A percentile compares a stretch with the other conserved stretches of the same genome.
phyloP scores from a whole-genome alignment of 2,113 vertebrate genomes.

The Cricetomys ansorgei region DNA sequence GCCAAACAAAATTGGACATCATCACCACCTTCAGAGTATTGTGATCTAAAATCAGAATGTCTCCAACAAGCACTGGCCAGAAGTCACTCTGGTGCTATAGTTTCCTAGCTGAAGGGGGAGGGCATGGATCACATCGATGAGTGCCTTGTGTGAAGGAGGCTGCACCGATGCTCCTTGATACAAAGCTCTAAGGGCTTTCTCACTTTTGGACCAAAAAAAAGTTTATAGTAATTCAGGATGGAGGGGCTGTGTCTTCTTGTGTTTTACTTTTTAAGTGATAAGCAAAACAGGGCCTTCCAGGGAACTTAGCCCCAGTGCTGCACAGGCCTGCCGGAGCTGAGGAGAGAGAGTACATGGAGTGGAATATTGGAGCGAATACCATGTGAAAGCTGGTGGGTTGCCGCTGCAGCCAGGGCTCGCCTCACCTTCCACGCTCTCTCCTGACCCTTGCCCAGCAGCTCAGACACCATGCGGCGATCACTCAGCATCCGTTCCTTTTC shows the following conservation, averaged over 20 bases:
- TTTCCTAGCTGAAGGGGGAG: background rate
- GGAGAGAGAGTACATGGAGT: accelerated
- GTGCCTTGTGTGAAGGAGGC: background rate
- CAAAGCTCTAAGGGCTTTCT: background rate
- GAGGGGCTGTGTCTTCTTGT: background rate
- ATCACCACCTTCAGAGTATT: background rate
- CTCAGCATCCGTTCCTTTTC: background rate
- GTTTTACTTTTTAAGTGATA: background rate
- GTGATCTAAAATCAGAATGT: background rate
- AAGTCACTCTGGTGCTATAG: background rate
- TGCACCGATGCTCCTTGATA: background rate
- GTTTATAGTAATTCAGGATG: background rate
- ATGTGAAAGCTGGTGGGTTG: background rate
- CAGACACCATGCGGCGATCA: background rate
- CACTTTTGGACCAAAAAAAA: background rate
- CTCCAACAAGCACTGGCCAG: background rate
- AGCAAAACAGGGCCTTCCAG: background rate
- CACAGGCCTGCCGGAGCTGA: background rate
- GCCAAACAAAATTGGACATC: background rate
- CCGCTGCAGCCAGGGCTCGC: background rate
- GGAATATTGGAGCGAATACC: no score
- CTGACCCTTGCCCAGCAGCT: background rate
- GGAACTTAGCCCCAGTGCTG: no score
- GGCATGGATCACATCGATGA: background rate
- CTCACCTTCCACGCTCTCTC: accelerated